A percentile compares a stretch with the other conserved stretches of the same genome.
phyloP scores from a whole-genome alignment of 1,140 invertebrate genomes.

The Drosophila prosaltans region DNA sequence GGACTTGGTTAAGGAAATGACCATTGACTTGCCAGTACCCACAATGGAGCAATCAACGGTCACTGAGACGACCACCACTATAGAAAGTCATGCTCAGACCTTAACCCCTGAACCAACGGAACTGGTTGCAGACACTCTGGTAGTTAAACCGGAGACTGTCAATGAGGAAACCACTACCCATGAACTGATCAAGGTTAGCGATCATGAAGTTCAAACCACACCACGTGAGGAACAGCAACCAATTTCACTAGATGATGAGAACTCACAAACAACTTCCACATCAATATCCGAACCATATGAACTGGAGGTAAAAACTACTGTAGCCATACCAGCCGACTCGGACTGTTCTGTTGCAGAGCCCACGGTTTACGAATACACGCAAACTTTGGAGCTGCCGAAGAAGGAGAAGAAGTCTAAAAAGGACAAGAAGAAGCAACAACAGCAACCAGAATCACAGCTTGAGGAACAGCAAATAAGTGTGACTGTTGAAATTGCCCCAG shows the following conservation, averaged over 20 bases:
- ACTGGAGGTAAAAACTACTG: constrained; percentile 86
- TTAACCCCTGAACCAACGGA: constrained; percentile 72
- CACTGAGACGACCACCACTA: constrained; percentile 73
- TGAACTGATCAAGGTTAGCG: constrained; percentile 67
- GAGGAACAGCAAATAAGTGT: constrained; percentile 71
- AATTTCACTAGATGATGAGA: constrained; percentile 51
- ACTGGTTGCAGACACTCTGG: background rate
- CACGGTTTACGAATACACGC: constrained; percentile 71
- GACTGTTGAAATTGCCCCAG: constrained; percentile 69
- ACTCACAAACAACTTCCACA: constrained; percentile 70
- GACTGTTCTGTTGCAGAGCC: constrained; percentile 71
- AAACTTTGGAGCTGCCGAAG: constrained; percentile 75
- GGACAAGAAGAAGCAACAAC: constrained; percentile 41
- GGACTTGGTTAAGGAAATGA: constrained; percentile 82
- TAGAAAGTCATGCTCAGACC: constrained; percentile 83
- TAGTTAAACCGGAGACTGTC: constrained; percentile 35
- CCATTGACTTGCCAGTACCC: constrained; percentile 70
- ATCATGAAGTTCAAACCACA: constrained; percentile 83
- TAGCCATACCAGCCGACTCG: constrained; percentile 85
- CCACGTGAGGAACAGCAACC: constrained; percentile 70
- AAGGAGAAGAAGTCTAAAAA: constrained; percentile 54
- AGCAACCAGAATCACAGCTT: constrained; percentile 9
- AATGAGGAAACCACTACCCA: constrained; percentile 47
- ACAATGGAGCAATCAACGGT: constrained; percentile 64
- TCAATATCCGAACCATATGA: constrained; percentile 85